Evolutionary conservation across 2,797 vertebrate species (phyloP).

Genomic region (Hybognathus amarus): DNA sequence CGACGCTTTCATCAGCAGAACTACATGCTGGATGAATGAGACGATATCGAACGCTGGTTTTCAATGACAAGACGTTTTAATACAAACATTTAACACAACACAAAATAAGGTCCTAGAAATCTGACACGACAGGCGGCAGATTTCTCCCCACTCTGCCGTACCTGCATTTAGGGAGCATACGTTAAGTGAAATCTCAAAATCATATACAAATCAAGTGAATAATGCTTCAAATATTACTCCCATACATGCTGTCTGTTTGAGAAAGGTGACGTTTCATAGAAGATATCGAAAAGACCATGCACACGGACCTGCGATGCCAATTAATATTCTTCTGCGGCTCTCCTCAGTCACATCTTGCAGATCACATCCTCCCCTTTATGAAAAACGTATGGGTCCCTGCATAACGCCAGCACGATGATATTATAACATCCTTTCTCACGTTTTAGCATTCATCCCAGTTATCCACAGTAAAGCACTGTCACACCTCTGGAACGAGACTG

Average conservation of each 20-base stretch:
- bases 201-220: neutral
- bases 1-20: slow-evolving; percentile 36
- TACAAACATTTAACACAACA: neutral
- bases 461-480: slow-evolving; percentile 1
- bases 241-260: neutral
- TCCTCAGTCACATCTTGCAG: slow-evolving; percentile 42
- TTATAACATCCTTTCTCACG: slow-evolving; percentile 11
- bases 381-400: slow-evolving; percentile 20
- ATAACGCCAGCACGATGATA: slow-evolving; percentile 4
- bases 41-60: slow-evolving; percentile 1
- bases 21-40: neutral
- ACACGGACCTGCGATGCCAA: slow-evolving; percentile 56
- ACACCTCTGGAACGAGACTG: slow-evolving; percentile 35
- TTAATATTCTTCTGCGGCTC: slow-evolving; percentile 72
- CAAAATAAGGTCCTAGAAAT: neutral
- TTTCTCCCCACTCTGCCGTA: slow-evolving; percentile 2
- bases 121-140: neutral
- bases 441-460: slow-evolving; percentile 13
- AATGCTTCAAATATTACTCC: neutral
- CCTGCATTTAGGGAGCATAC: neutral
- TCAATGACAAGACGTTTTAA: neutral
- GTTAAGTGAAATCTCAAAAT: neutral
- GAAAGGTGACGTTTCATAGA: neutral
- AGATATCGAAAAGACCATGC: slow-evolving; percentile 5
- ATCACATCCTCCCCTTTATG: slow-evolving; percentile 58